Base-by-base conservation (phyloP, 1,140 invertebrate species). In the Drosophila baimaii region DNA sequence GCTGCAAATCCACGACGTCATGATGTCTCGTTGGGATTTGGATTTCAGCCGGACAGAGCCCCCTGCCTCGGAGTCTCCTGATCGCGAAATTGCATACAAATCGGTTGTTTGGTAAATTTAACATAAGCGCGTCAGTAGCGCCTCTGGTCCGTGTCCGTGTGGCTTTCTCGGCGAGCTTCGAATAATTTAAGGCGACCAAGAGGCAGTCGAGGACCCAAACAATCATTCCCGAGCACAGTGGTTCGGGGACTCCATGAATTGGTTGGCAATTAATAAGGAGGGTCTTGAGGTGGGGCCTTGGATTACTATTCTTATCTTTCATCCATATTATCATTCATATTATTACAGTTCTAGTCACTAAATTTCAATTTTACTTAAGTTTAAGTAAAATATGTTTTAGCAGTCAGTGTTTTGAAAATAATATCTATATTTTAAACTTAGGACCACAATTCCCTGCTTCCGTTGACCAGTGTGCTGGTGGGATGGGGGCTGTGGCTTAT, bases 11-110 rank as follows among this genome's bases (percentile, higher is more conserved):
- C 80, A 72, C 83, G 88, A 86, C 90, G 90, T 90, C 90, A 91
- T 91, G 85, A 91, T 91, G 90, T 91, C 90, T 91, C 90, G 90
- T 61, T 90, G 89, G 89, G 84, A 85, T 81, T 89, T 89, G 77
- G 84, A 89, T 83, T 89, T 89, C 77, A 89, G 63, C 57, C 51
- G 47, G 44, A 49, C 33, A 25, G 25, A 27, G 29, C 37, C 33
- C n/a, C 19, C 44, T 19, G 13, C 17, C 10, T 44, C 55, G 35
- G 44, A 61, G 46, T 55, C 56, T 63, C 25, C 46, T 17, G 83
- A 76, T 88, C 77, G 80, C 74, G 55, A 83, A 90, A 90, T 90
- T 90, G 88, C 88, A 90, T 90, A 90, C 88, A 90, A 90, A 90
- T 90, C 82, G 88, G 58, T 90, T 90, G 88, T 90, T 90, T 90